phyloP scores from a whole-genome alignment of 2,797 vertebrate genomes.

The Anguilla anguilla region DNA sequence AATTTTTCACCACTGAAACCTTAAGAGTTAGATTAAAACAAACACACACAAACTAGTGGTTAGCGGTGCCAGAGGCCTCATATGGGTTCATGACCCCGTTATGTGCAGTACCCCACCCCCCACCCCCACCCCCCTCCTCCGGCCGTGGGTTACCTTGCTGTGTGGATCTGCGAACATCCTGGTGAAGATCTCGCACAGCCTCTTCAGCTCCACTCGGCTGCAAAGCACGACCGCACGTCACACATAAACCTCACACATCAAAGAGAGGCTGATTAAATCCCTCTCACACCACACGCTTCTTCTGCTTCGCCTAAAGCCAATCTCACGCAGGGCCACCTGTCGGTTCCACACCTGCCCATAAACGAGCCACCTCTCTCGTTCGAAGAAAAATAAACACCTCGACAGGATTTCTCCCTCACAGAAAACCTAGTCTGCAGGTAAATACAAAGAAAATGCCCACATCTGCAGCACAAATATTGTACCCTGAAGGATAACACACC shows the following conservation, averaged over 20 bases:
- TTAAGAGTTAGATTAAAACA: background rate
- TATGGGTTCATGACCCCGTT: background rate
- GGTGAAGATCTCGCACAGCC: conserved; percentile 90
- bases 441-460: background rate
- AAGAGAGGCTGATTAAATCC: conserved; percentile 2
- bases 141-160: conserved; percentile 79
- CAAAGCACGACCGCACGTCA: conserved; percentile 31
- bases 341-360: background rate
- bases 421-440: background rate
- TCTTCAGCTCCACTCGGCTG: conserved; percentile 88
- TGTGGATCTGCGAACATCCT: conserved; percentile 92
- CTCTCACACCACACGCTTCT: background rate
- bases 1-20: background rate
- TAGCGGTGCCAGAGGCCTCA: background rate
- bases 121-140: background rate
- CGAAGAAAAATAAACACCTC: background rate
- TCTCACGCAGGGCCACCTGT: background rate
- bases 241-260: conserved; percentile 27
- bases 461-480: background rate
- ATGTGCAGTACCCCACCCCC: background rate
- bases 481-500: background rate
- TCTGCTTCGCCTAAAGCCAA: background rate
- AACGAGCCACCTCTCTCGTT: background rate
- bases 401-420: background rate
- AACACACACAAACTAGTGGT: background rate